phyloP scores from a whole-genome alignment of 2,113 vertebrate species.

The Sardina pilchardus region DNA sequence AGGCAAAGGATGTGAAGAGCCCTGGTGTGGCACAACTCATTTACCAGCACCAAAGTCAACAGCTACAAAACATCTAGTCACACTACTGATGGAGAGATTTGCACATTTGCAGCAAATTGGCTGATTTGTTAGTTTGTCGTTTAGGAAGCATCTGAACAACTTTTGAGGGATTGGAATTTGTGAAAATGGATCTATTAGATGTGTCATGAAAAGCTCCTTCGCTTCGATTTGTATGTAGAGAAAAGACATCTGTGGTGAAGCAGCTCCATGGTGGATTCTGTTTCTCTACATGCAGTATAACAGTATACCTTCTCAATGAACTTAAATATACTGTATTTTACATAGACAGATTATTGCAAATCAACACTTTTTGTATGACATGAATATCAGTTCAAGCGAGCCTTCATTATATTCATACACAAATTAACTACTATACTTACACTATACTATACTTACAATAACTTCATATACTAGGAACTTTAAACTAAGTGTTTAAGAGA shows the following conservation, averaged over 20 bases:
- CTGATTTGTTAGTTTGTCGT: constrained; percentile 45
- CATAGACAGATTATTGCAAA: too few species aligned
- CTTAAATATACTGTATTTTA: too few species aligned
- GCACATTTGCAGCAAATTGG: constrained; percentile 61
- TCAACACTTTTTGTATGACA: background rate
- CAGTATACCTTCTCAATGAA: too few species aligned
- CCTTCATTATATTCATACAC: too few species aligned
- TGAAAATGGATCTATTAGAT: background rate
- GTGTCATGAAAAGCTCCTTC: too few species aligned
- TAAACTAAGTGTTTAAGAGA: background rate
- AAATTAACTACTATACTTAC: too few species aligned
- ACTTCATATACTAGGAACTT: too few species aligned
- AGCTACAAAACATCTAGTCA: background rate
- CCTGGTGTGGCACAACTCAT: constrained; percentile 29
- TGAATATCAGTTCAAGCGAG: background rate
- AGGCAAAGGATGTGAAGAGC: background rate
- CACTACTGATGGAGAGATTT: background rate
- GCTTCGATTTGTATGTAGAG: too few species aligned
- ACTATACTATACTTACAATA: too few species aligned
- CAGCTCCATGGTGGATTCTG: too few species aligned
- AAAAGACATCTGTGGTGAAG: too few species aligned
- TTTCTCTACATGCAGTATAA: too few species aligned
- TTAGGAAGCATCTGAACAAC: background rate
- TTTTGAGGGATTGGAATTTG: background rate
- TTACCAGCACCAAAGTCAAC: background rate